phyloP scores from a whole-genome alignment of 2,888 invertebrate species.

The Dryococelus australis region DNA sequence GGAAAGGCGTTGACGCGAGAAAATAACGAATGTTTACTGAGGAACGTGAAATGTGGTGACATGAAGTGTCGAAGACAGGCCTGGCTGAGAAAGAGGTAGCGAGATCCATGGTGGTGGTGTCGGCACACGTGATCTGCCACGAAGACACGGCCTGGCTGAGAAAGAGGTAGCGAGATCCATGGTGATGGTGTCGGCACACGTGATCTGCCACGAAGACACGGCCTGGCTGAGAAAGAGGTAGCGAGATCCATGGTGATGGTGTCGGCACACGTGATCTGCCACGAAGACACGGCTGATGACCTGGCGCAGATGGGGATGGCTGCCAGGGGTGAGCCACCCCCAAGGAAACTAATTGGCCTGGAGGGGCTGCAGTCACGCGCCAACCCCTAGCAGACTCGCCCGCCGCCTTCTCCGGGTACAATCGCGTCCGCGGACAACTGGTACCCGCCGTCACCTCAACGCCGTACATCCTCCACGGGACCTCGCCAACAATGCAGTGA shows the following conservation, averaged over 20 bases:
- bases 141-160: neutral
- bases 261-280: neutral
- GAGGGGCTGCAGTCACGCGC: conserved; percentile 16
- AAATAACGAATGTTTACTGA: too few relatives aligned
- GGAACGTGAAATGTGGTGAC: too few relatives aligned
- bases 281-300: neutral
- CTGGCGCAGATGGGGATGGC: neutral
- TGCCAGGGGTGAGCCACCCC: too few relatives aligned
- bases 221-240: neutral
- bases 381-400: neutral
- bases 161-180: neutral
- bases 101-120: too few relatives aligned
- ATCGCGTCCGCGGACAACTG: neutral
- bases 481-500: too few relatives aligned
- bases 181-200: neutral
- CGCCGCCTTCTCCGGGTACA: neutral
- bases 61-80: too few relatives aligned
- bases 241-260: too few relatives aligned
- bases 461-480: too few relatives aligned
- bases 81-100: neutral
- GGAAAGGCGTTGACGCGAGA: too few relatives aligned
- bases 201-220: neutral
- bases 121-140: neutral
- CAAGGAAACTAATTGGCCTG: neutral
- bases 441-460: neutral